Evolutionary conservation across 2,888 invertebrate genomes (phyloP).

Genomic region (Choreutis nemorana): DNA sequence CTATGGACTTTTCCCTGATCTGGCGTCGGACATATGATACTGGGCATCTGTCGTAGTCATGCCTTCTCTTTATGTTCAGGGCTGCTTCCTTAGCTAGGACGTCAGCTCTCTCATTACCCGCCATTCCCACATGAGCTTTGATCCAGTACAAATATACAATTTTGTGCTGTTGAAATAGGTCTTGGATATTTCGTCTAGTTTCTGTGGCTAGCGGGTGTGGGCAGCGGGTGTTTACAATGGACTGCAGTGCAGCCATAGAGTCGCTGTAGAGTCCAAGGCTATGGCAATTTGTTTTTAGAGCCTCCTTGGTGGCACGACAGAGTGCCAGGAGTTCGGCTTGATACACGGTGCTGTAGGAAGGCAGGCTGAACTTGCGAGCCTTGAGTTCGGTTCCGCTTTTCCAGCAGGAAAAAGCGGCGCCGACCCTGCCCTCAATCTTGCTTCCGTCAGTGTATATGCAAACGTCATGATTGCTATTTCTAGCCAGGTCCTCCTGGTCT

Average conservation of each 20-base stretch:
- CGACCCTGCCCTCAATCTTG: not conserved
- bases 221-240: not conserved
- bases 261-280: constrained; percentile 3
- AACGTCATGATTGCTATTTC: not conserved
- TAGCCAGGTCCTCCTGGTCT: not conserved
- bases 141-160: constrained; percentile 5
- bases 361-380: not conserved
- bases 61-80: not conserved
- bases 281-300: not conserved
- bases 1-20: not conserved
- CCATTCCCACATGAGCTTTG: constrained; percentile 7
- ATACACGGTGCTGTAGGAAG: not conserved
- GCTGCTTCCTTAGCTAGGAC: constrained; percentile 6
- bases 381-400: not conserved
- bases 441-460: not conserved
- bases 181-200: not conserved
- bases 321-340: not conserved
- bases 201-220: constrained; percentile 2
- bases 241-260: constrained; percentile 2
- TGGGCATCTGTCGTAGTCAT: not conserved
- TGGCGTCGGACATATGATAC: not conserved
- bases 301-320: not conserved
- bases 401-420: not conserved
- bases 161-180: not conserved
- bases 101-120: constrained; percentile 7